Evolutionary conservation across 2,113 vertebrate species (phyloP), one percentile per base, ranked within the genome.

Genomic region (Lepidothrix coronata): DNA sequence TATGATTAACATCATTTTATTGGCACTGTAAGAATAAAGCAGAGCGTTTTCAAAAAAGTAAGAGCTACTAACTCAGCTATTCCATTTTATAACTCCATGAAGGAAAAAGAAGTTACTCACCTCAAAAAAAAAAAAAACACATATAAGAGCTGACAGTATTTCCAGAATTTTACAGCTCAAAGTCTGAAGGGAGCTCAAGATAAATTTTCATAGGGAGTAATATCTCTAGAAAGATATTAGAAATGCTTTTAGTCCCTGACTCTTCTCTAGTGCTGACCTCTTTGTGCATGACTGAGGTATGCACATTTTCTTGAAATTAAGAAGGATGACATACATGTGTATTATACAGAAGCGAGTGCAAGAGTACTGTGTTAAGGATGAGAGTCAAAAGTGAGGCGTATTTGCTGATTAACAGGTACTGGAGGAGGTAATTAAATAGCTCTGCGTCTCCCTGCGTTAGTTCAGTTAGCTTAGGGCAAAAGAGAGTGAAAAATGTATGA

Each of bases 1-100:
- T 96, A 91, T 92, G 95, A 96, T 96, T 95, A 96, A 74, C 61
- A 77, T 85, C 1, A 27, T 94, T 94, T 94, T 94, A 91, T 91
- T 95, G 79, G 58, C 58, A 75, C 22, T 65, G 51, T 63, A 74
- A 91, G 66, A 72, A 19, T 88, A 88, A 82, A 88, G 68, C 43
- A 88, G 63, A 24, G 78, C 77, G 28, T 85, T 71, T 49, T 81
- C n/a, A 74, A 86, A 73, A 88, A 85, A 51, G n/a, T 31, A 63
- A 81, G 71, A 93, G 21, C 19, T 73, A 65, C 15, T 82, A 20
- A 44, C 24, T 76, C 74, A 82, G 22, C 37, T 86, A 44, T 82
- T 51, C 9, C 7, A 51, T 65, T 77, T 73, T 67, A 65, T 70
- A 65, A 84, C 71, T 65, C 22, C 20, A 18, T 61, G n/a, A 81